Evolutionary conservation across 2,113 vertebrate species (phyloP).

Genomic region (Myotis brandtii): DNA sequence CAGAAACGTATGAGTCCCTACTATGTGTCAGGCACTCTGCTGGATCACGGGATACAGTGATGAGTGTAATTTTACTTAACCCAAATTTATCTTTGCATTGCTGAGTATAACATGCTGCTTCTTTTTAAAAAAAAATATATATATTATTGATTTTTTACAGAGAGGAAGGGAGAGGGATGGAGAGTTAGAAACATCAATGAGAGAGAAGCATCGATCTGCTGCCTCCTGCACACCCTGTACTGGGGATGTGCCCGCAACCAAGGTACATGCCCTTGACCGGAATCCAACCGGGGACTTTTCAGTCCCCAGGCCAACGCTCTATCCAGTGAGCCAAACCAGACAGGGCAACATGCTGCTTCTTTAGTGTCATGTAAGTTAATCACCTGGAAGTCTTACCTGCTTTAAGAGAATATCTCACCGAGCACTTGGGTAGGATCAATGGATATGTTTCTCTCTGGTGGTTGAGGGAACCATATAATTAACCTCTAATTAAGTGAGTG

Average conservation of each 20-base stretch:
- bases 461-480: constrained; percentile 1
- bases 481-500: constrained; percentile 21
- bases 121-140: neutral
- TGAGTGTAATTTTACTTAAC: neutral
- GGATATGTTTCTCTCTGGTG: neutral
- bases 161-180: too few relatives aligned
- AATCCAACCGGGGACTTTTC: too few relatives aligned
- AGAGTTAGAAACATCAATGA: too few relatives aligned
- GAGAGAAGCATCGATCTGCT: too few relatives aligned
- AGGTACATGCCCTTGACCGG: too few relatives aligned
- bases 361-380: neutral
- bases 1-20: neutral
- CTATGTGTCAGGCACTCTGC: neutral
- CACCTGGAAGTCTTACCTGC: neutral
- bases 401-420: constrained; percentile 24
- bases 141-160: too few relatives aligned
- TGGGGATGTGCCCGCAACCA: too few relatives aligned
- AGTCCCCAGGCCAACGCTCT: too few relatives aligned
- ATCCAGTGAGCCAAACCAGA: too few relatives aligned
- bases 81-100: neutral
- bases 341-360: neutral
- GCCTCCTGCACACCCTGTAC: too few relatives aligned
- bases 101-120: neutral
- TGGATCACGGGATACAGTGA: neutral
- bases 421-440: neutral